Evolutionary conservation across 2,797 vertebrate genomes (phyloP).

Genomic region (Taeniopygia guttata): DNA sequence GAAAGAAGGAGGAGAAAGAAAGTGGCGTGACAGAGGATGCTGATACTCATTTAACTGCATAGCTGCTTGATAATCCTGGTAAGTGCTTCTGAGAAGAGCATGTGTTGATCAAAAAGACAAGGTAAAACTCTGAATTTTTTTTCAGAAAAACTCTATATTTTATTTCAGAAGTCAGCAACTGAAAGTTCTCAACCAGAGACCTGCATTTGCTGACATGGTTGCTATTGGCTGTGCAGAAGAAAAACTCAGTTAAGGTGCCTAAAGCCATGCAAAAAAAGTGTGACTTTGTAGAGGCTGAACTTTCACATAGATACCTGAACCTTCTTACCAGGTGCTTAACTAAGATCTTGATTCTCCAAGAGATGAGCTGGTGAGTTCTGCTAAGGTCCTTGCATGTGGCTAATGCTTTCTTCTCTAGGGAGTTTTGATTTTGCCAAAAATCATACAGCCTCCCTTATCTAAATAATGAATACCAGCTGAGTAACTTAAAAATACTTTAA

Average conservation of each 20-base stretch:
- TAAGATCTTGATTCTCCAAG: neutral
- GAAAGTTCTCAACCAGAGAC: neutral
- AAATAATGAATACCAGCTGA: neutral
- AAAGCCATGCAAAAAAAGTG: neutral
- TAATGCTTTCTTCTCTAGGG: neutral
- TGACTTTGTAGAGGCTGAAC: neutral
- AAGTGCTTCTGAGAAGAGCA: neutral
- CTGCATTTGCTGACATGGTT: neutral
- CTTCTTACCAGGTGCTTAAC: neutral
- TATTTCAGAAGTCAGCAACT: neutral
- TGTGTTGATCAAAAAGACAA: neutral
- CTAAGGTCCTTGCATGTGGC: neutral
- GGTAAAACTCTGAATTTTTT: neutral
- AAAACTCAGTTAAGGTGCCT: neutral
- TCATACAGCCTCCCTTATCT: rapidly evolving
- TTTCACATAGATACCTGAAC: neutral
- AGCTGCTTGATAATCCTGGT: neutral
- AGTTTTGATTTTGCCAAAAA: neutral
- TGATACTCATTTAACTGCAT: neutral
- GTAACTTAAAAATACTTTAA: neutral
- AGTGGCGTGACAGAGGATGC: neutral
- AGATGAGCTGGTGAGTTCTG: neutral
- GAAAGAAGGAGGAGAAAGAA: neutral
- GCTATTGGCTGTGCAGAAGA: neutral
- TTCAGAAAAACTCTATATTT: no score